These are phyloP conservation scores for Pantherophis alleghaniensis DNA, from an alignment of 2,797 vertebrate species.

Conservation along the genomic window DNA sequence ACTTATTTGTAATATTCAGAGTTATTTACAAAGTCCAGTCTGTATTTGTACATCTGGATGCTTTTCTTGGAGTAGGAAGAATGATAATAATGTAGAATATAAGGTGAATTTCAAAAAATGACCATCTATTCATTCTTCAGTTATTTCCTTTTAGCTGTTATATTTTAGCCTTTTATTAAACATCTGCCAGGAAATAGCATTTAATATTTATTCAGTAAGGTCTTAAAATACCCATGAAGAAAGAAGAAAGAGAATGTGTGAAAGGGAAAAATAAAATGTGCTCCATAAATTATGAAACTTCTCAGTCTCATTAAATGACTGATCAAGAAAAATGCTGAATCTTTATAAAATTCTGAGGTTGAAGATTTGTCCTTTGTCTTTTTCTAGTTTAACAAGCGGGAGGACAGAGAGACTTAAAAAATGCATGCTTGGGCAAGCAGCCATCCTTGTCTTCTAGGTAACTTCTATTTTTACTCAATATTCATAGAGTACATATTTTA, in stretches of 20 bases:
- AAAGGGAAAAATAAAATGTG: background rate
- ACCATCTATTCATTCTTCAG: background rate
- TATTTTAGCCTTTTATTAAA: constrained; percentile 5
- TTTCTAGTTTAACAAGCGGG: background rate
- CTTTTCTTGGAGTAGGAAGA: background rate
- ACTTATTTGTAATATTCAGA: background rate
- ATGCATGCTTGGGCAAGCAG: background rate
- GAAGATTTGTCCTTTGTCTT: background rate
- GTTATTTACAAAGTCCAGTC: background rate
- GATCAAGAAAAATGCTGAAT: constrained; percentile 6
- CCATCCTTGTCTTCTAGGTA: background rate
- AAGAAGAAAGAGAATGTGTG: constrained; percentile 9
- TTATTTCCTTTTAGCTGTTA: background rate
- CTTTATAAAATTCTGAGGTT: background rate
- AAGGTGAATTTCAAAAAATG: background rate
- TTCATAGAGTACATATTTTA: background rate
- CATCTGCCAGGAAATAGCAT: background rate
- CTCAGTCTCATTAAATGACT: background rate
- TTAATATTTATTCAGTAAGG: constrained; percentile 16
- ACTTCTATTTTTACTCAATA: background rate
- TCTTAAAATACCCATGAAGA: constrained; percentile 13
- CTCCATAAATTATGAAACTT: background rate
- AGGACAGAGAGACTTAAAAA: background rate
- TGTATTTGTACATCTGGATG: background rate
- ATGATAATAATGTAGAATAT: background rate